Base-by-base conservation (phyloP, 2,888 invertebrate species). In the Epirrhoe alternata region DNA sequence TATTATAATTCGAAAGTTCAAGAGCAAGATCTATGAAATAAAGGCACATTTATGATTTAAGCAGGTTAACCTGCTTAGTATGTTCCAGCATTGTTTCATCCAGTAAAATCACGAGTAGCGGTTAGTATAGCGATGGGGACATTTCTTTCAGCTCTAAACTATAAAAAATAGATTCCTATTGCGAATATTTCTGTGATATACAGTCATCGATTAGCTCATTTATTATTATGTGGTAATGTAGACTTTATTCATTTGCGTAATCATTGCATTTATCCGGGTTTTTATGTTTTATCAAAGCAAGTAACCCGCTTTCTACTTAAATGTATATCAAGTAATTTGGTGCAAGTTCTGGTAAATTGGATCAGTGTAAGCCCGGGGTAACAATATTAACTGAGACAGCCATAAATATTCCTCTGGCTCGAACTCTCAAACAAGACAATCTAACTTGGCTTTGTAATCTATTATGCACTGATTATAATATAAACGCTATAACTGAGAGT, bases 391-490 rank as follows among this genome's bases (percentile, higher is more conserved):
- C 72, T 53, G 61, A 67, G 69, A 54, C 61, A 67, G 60, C 66
- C 38, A 72, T 73, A 74, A 74, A 72, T 72, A 68, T 66, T 58
- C 42, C 47, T 68, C 58, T 62, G 64, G 42, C 60, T 70, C 72
- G 24, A 24, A 24, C 24, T 24, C 24, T 24, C 24, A 24, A 72
- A 70, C 64, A 68, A 68, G 68, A 68, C 64, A 64, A 64, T 68
- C 61, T 68, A 50, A 61, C 61, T 61, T 61, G 53, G 63, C 42
- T 67, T 67, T 58, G 64, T 68, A 68, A 68, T 64, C 68, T 68
- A 64, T 67, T 64, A 68, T 61, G 47, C 56, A 45, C 47, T 59
- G 59, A 63, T 63, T 60, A 63, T 55, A 63, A 63, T 63, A 51
- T 55, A 54, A 61, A 49, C 33, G 17, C 17, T 58, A 7, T 31